phyloP scores from a whole-genome alignment of 2,888 invertebrate genomes.

The Abrostola tripartita region DNA sequence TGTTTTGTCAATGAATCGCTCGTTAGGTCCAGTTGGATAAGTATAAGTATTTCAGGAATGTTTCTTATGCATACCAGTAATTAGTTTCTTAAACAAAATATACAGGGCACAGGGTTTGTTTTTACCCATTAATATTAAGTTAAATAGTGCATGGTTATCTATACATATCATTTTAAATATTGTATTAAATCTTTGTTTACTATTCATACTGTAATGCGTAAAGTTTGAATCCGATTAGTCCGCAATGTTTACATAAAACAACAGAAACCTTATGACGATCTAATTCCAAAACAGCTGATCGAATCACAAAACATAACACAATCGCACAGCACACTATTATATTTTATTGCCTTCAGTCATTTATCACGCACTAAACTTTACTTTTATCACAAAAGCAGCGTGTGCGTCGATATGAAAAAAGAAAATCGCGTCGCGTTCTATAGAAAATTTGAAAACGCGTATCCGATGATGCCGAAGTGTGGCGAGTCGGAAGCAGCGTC shows the following conservation, averaged over 20 bases:
- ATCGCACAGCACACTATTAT: constrained; percentile 57
- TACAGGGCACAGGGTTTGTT: not conserved
- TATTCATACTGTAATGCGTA: constrained; percentile 12
- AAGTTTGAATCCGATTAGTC: constrained; percentile 23
- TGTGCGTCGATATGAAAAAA: constrained; percentile 61
- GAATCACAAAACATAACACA: constrained; percentile 68
- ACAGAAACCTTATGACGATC: constrained; percentile 68
- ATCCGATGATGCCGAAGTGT: constrained; percentile 71
- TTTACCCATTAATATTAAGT: not conserved
- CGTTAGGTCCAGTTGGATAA: constrained; percentile 18
- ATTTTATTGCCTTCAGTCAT: constrained; percentile 27
- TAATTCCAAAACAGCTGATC: constrained; percentile 72
- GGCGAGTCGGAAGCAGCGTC: constrained; percentile 78
- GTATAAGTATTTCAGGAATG: constrained; percentile 2
- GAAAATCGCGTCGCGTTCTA: constrained; percentile 56
- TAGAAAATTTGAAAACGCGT: constrained; percentile 65
- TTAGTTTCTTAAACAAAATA: not conserved
- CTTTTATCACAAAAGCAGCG: constrained; percentile 78
- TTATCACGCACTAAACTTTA: constrained; percentile 65
- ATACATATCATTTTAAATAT: not conserved
- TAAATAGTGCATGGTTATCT: not conserved
- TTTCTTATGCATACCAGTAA: not conserved
- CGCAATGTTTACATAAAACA: constrained; percentile 43
- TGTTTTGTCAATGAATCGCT: constrained; percentile 36
- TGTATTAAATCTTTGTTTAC: not conserved